Base-by-base conservation (phyloP, 2,797 vertebrate species). In the Bovichtus variegatus region DNA sequence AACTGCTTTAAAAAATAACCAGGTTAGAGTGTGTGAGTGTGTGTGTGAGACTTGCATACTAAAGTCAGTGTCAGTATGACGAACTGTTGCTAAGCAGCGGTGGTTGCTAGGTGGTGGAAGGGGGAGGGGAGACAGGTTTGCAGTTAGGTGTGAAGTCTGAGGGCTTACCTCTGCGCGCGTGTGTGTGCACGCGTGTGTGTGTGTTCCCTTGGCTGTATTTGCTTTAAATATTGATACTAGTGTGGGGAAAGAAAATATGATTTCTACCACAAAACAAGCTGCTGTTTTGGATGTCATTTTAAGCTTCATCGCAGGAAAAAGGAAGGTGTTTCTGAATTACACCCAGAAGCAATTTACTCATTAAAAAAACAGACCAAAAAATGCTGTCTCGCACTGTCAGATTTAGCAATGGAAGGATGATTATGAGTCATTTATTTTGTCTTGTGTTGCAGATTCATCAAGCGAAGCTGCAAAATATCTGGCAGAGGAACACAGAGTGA, bases 71-170 rank as follows among this genome's bases (percentile, higher is more conserved):
- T 90, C 72, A 18, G 84, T 87, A 91, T 91, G 91, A 93, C 76
- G 85, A 91, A 89, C 84, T 68, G 94, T 96, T 96, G 94, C 94
- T 95, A 95, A 92, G 95, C 91, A 91, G 89, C 87, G 79, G 74
- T 76, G 89, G 93, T 94, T 95, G 95, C 94, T 94, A 94, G 81
- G 93, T 81, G 83, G 87, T 38, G 87, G 74, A 41, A 50, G 62
- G 75, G 83, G 44, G 58, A n/a, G 76, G 68, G 83, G 74, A 58
- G 74, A 58, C 84, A 90, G 86, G 88, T 90, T 86, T 85, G 80
- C 75, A 72, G 67, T 81, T n/a, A 77, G 82, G 85, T 85, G 75
- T 84, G 86, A 82, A 90, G 91, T 92, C 83, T 84, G 80, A 87
- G 82, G 91, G 85, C 57, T 92, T 87, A 93, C 88, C 88, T 90